A percentile compares a stretch with the other conserved stretches of the same genome.
These are phyloP conservation scores for Conus betulinus DNA, from an alignment of 1,140 invertebrate genomes.

Conservation along the genomic window DNA sequence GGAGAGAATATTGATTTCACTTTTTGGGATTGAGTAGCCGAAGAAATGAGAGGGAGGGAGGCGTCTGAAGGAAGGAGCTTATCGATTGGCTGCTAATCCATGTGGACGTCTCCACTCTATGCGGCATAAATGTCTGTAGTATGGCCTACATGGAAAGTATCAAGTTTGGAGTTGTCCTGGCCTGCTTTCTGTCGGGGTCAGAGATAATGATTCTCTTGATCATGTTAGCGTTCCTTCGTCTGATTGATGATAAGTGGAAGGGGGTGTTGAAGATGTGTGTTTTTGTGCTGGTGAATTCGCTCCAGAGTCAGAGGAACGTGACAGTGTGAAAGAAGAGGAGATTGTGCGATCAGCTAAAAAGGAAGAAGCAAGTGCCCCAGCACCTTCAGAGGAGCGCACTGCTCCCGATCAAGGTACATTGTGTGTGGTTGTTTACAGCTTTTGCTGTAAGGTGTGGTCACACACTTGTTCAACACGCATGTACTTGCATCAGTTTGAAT, in stretches of 20 bases:
- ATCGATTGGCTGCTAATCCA: no score
- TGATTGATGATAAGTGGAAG: neutral
- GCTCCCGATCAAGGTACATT: slow-evolving; percentile 6
- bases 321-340: slow-evolving; percentile 38
- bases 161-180: neutral
- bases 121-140: neutral
- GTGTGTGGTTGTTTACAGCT: neutral
- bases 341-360: slow-evolving; percentile 36
- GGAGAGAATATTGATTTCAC: neutral
- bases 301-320: slow-evolving; percentile 45
- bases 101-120: no score
- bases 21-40: neutral
- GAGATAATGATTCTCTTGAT: neutral
- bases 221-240: neutral
- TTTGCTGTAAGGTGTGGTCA: no score
- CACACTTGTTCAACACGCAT: no score
- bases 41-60: no score
- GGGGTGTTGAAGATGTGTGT: neutral
- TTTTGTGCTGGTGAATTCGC: neutral
- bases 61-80: no score
- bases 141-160: neutral
- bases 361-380: slow-evolving; percentile 24
- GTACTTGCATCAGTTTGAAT: neutral
- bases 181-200: neutral
- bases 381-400: neutral